Conservation (phyloP, 2,113 vertebrate genomes). For the Athene noctua region DNA sequence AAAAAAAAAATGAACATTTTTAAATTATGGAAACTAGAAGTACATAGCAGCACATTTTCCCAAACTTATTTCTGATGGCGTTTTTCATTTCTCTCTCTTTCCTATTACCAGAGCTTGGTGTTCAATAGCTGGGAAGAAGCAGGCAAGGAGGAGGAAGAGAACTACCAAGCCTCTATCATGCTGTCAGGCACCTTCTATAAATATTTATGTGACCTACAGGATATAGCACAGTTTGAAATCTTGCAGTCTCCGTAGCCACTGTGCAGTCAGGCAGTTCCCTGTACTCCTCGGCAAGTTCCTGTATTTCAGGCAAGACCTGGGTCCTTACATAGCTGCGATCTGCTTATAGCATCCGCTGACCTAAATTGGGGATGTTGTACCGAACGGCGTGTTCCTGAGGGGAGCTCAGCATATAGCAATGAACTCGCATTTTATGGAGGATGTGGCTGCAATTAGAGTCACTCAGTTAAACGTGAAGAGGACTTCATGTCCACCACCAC, state of each 20-base stretch:
- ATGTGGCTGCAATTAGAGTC: neutral
- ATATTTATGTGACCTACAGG: neutral
- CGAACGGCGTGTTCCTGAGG: neutral
- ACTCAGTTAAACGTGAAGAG: rapidly evolving
- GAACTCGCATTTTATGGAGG: neutral
- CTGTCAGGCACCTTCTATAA: constrained; percentile 3
- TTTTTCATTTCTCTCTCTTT: neutral
- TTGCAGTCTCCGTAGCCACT: neutral
- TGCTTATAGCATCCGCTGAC: neutral
- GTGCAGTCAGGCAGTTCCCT: neutral
- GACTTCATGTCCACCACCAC: neutral
- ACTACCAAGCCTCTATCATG: neutral
- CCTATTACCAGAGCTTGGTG: neutral
- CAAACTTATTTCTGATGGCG: neutral
- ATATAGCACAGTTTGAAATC: neutral
- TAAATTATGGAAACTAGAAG: neutral
- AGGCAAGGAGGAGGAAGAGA: neutral
- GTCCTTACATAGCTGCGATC: neutral
- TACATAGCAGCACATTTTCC: rapidly evolving
- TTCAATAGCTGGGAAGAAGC: neutral
- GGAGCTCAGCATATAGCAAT: neutral
- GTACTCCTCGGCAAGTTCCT: neutral
- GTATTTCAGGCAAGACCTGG: neutral
- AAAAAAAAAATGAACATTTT: neutral
- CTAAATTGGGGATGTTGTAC: neutral